Evolutionary conservation across 1,140 invertebrate species (phyloP), one percentile per base, ranked within the genome.

Genomic region (Philotrypesis tridentata): DNA sequence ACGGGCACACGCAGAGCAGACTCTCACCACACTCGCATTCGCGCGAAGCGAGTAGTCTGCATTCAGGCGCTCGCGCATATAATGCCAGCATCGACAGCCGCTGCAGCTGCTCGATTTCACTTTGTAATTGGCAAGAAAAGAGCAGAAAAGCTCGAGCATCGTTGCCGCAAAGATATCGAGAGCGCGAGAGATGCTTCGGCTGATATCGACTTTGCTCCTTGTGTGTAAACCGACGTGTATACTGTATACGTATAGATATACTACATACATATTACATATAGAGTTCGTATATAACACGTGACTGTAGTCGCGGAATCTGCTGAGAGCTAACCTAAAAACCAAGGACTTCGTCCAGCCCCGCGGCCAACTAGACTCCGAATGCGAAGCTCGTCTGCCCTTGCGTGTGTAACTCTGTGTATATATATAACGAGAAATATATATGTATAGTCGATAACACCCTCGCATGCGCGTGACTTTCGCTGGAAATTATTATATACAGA

Each of bases 401-500:
- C 48, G 21, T n/a, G 21, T 48, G 4, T n/a, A 55, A n/a, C n/a
- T n/a, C n/a, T n/a, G n/a, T n/a, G n/a, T n/a, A n/a, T n/a, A n/a
- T n/a, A n/a, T n/a, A n/a, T n/a, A n/a, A n/a, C n/a, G n/a, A n/a
- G n/a, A n/a, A n/a, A n/a, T 6, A 55, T 55, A 55, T 55, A n/a
- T 55, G 6, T 55, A 55, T 8, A n/a, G 21, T 17, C 0, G 48
- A 55, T 55, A 55, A n/a, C 17, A 55, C 48, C 48, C 48, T 55
- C 48, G 48, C 37, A n/a, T 48, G 25, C 63, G 27, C 25, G 61
- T 1, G 27, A 70, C 14, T 70, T 31, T 65, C 63, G 3, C 31
- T 70, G 67, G 12, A 70, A 70, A 65, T 77, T 29, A 31, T n/a
- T n/a, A n/a, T 29, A 31, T 37, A 37, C 33, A 37, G n/a, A n/a